phyloP scores from a whole-genome alignment of 2,888 invertebrate species.

The Dromius quadrimaculatus region DNA sequence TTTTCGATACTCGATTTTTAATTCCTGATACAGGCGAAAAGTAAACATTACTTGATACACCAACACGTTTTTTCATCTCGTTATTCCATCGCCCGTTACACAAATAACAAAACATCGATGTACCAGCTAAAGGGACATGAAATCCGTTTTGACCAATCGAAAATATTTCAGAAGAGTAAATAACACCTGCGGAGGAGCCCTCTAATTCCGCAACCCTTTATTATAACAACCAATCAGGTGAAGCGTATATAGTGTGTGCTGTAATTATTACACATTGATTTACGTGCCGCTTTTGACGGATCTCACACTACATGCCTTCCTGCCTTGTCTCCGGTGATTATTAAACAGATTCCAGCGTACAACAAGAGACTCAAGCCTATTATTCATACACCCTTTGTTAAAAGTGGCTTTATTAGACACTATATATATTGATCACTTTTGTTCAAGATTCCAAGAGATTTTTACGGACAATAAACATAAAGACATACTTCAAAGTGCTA shows the following conservation, averaged over 20 bases:
- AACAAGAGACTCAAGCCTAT: too few relatives aligned
- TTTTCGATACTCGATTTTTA: conserved; percentile 6
- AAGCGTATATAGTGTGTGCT: not conserved
- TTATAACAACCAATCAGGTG: not conserved
- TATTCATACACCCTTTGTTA: too few relatives aligned
- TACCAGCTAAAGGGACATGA: not conserved
- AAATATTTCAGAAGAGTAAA: too few relatives aligned
- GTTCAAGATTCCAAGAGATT: too few relatives aligned
- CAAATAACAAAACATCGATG: not conserved
- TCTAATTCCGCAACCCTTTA: not conserved
- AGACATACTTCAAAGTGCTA: too few relatives aligned
- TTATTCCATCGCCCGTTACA: not conserved
- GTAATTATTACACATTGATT: conserved; percentile 30
- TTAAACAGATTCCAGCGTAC: too few relatives aligned
- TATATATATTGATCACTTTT: too few relatives aligned
- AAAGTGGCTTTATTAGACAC: too few relatives aligned
- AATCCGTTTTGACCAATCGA: too few relatives aligned
- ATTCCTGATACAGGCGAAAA: not conserved
- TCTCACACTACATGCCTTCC: not conserved
- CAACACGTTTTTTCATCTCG: not conserved
- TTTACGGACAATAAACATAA: too few relatives aligned
- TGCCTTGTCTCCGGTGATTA: conserved; percentile 2
- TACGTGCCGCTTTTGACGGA: conserved; percentile 16
- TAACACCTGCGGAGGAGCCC: not conserved
- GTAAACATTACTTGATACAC: too few relatives aligned